A percentile compares a stretch with the other conserved stretches of the same genome.
phyloP scores from a whole-genome alignment of 2,797 vertebrate species.

The Siniperca undulata region DNA sequence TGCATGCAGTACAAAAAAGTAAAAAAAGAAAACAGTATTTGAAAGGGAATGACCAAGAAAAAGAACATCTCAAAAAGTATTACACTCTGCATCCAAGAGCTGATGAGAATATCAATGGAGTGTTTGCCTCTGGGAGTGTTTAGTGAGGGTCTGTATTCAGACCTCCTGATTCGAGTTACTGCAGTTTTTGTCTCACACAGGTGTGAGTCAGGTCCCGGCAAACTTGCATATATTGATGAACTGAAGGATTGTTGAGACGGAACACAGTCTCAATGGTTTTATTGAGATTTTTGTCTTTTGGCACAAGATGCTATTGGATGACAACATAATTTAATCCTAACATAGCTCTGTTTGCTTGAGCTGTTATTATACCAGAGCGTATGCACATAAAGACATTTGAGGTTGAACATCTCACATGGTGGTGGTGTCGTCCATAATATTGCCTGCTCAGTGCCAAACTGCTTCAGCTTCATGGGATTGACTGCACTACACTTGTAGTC shows the following conservation, averaged over 20 bases:
- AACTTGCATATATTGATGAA: slow-evolving; percentile 54
- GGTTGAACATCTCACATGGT: slow-evolving; percentile 58
- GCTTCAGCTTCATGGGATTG: slow-evolving; percentile 66
- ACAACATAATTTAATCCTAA: slow-evolving; percentile 44
- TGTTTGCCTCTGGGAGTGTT: slow-evolving; percentile 68
- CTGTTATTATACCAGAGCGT: slow-evolving; percentile 51
- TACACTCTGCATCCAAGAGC: slow-evolving; percentile 61
- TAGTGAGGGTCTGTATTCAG: slow-evolving; percentile 62
- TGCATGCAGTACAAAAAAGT: slow-evolving; percentile 45
- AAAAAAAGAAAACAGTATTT: slow-evolving; percentile 46
- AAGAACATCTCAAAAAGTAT: slow-evolving; percentile 52
- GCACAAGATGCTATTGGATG: slow-evolving; percentile 65
- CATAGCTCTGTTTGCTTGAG: slow-evolving; percentile 64
- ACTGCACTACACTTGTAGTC: slow-evolving; percentile 57
- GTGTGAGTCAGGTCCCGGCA: slow-evolving; percentile 73
- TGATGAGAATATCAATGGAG: slow-evolving; percentile 77
- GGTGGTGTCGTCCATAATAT: slow-evolving; percentile 58
- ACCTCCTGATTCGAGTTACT: slow-evolving; percentile 63
- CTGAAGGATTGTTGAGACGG: slow-evolving; percentile 59
- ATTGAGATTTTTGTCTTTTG: slow-evolving; percentile 49
- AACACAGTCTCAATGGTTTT: slow-evolving; percentile 61
- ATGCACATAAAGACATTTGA: slow-evolving; percentile 72
- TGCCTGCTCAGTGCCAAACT: slow-evolving; percentile 81
- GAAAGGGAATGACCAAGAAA: slow-evolving; percentile 71
- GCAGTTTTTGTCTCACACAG: slow-evolving; percentile 72